Conservation (phyloP, 2,888 invertebrate genomes). For the Chromoteleia sp. region DNA sequence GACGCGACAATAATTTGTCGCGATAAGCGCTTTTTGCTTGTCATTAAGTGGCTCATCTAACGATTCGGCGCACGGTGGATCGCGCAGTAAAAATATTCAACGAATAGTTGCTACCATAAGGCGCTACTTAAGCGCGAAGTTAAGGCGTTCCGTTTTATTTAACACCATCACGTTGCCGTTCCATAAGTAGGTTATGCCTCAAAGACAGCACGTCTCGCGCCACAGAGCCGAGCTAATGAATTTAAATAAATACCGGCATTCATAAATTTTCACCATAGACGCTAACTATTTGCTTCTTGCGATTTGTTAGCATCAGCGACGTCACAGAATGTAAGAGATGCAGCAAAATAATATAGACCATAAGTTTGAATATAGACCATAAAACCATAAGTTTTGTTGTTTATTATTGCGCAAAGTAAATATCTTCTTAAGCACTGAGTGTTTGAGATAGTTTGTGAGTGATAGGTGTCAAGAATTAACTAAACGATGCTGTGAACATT, state of each 20-base stretch:
- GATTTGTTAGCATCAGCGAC: not conserved
- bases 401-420: no score
- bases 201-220: conserved; percentile 46
- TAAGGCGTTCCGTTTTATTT: conserved; percentile 70
- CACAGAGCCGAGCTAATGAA: conserved; percentile 27
- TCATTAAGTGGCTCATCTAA: conserved; percentile 39
- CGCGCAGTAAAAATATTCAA: conserved; percentile 72
- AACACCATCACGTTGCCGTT: conserved; percentile 56
- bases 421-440: no score
- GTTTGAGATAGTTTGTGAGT: no score
- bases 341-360: not conserved
- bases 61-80: conserved; percentile 37
- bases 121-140: conserved; percentile 68
- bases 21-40: conserved; percentile 32
- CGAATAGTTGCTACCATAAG: conserved; percentile 70
- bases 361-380: no score
- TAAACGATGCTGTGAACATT: no score
- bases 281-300: conserved; percentile 8
- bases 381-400: no score
- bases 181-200: conserved; percentile 59
- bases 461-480: no score
- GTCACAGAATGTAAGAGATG: not conserved
- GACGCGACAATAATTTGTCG: conserved; percentile 36
- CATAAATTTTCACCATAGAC: conserved; percentile 25
- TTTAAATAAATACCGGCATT: conserved; percentile 48